Conservation (phyloP, 1,140 invertebrate species). For the Anthonomus grandis region DNA sequence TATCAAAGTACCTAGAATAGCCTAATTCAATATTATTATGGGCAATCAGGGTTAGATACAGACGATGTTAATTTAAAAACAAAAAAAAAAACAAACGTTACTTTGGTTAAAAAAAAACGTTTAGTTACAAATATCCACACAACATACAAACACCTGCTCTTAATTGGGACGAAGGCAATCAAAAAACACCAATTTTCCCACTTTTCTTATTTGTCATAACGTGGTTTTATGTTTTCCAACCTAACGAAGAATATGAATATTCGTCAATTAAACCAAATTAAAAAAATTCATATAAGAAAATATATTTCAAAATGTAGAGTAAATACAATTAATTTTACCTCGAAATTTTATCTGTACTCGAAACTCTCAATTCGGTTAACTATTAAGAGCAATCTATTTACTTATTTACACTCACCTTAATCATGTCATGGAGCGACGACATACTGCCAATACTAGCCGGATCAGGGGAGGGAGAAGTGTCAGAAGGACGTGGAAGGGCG, state of each 20-base stretch:
- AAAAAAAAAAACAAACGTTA: no score
- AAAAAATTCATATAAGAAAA: neutral
- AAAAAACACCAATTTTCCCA: conserved; percentile 20
- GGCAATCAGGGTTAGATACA: no score
- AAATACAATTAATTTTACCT: neutral
- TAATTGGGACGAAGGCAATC: conserved; percentile 23
- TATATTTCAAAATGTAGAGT: neutral
- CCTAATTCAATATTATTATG: no score
- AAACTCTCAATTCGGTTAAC: neutral
- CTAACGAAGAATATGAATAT: conserved; percentile 1
- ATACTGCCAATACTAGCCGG: conserved; percentile 69
- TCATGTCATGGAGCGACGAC: conserved; percentile 70
- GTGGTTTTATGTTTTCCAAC: conserved; percentile 14
- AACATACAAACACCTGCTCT: no score
- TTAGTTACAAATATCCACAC: no score
- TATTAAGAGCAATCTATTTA: neutral
- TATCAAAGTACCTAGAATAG: no score
- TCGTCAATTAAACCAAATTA: neutral
- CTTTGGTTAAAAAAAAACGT: no score
- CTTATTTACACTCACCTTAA: conserved; percentile 50
- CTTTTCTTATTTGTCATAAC: conserved; percentile 22
- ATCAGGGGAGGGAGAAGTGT: conserved; percentile 50
- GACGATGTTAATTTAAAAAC: no score
- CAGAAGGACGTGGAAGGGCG: conserved; percentile 56
- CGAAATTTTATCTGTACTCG: neutral